These are phyloP conservation scores for Leucoraja ocellata DNA, from an alignment of 2,797 vertebrate genomes.

Conservation along the genomic window DNA sequence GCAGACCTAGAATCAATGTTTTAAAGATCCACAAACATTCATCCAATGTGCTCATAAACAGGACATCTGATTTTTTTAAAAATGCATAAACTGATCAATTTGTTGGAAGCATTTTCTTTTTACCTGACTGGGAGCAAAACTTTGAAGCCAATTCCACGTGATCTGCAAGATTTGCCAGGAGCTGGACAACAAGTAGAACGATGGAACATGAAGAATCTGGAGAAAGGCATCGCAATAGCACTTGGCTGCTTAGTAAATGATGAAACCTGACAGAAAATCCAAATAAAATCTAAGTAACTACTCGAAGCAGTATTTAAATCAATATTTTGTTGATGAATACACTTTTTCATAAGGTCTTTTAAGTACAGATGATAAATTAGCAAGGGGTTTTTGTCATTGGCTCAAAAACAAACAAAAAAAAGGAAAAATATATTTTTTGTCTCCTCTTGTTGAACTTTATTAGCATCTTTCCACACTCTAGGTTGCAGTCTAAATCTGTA, in stretches of 20 bases:
- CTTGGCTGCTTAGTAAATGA: slow-evolving; percentile 55
- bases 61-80: neutral
- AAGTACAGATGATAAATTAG: neutral
- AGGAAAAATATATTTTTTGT: neutral
- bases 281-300: neutral
- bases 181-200: slow-evolving; percentile 57
- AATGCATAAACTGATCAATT: neutral
- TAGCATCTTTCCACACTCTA: neutral
- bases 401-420: neutral
- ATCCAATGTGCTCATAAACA: neutral
- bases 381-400: neutral
- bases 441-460: neutral
- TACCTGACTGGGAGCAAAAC: slow-evolving; percentile 66
- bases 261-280: slow-evolving; percentile 56
- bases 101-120: slow-evolving; percentile 19
- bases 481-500: too few relatives aligned
- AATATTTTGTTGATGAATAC: neutral
- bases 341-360: neutral
- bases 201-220: slow-evolving; percentile 56
- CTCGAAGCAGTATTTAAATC: neutral
- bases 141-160: slow-evolving; percentile 54
- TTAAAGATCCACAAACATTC: neutral
- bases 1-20: neutral
- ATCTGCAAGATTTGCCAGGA: slow-evolving; percentile 63
- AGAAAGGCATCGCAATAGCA: slow-evolving; percentile 59